phyloP scores from a whole-genome alignment of 1,140 invertebrate species.

The Scaptomyza pallida region DNA sequence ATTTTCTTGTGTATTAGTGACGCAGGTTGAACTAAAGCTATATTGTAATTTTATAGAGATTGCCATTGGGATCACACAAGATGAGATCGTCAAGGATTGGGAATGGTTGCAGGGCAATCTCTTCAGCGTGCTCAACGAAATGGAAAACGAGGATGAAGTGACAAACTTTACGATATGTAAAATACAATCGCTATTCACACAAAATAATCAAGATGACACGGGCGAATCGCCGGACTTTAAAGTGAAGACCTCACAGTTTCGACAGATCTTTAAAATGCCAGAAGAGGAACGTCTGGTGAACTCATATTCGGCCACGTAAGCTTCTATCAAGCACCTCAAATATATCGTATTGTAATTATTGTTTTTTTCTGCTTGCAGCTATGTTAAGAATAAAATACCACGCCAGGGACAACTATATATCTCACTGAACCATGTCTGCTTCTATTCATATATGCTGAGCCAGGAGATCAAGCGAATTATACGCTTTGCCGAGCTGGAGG shows the following conservation, averaged over 20 bases:
- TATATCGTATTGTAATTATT: neutral
- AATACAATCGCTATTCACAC: constrained; percentile 89
- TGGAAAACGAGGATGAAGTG: constrained; percentile 97
- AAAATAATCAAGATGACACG: constrained; percentile 76
- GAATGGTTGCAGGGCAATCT: constrained; percentile 96
- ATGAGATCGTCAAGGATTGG: constrained; percentile 97
- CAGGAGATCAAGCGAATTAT: constrained; percentile 94
- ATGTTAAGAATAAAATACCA: constrained; percentile 96
- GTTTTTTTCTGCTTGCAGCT: constrained; percentile 86
- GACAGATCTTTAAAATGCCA: constrained; percentile 94
- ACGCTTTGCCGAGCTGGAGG: constrained; percentile 84
- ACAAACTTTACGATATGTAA: constrained; percentile 98
- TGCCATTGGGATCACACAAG: constrained; percentile 92
- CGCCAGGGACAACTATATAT: constrained; percentile 98
- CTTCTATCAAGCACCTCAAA: neutral
- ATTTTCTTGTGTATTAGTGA: no score
- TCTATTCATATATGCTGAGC: constrained; percentile 97
- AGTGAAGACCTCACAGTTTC: constrained; percentile 89
- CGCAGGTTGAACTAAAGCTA: neutral
- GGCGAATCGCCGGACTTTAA: constrained; percentile 79
- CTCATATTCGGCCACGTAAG: constrained; percentile 96
- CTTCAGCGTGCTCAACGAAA: constrained; percentile 92
- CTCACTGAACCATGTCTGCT: constrained; percentile 97
- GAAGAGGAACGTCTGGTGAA: constrained; percentile 98
- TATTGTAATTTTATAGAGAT: constrained; percentile 87